phyloP scores from a whole-genome alignment of 2,113 vertebrate genomes.

The Hemibates koningsi region DNA sequence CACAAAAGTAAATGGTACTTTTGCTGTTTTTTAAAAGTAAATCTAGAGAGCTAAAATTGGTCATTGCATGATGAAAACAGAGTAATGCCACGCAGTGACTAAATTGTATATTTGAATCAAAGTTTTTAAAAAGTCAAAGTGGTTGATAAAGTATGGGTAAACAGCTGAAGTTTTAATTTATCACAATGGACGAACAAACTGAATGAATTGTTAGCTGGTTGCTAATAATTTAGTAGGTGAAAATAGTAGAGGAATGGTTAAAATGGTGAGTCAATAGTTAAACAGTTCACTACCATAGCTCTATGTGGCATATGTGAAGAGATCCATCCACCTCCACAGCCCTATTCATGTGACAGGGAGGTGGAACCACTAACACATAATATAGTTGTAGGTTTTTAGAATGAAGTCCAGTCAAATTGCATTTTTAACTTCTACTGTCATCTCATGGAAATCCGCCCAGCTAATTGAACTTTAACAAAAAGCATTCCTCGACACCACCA shows the following conservation, averaged over 20 bases:
- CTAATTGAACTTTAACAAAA: background rate
- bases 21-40: background rate
- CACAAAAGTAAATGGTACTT: background rate
- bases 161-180: background rate
- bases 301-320: background rate
- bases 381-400: background rate
- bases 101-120: background rate
- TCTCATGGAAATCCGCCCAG: background rate
- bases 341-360: background rate
- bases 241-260: background rate
- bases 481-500: background rate
- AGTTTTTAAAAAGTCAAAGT: background rate
- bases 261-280: background rate
- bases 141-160: background rate
- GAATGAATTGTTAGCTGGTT: background rate
- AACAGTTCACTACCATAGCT: background rate
- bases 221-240: background rate
- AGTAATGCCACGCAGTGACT: background rate
- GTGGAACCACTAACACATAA: background rate
- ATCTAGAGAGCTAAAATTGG: background rate
- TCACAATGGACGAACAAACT: background rate
- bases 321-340: background rate
- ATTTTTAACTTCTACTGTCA: background rate
- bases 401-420: background rate
- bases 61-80: background rate